These are phyloP conservation scores for Pachymerium ferrugineum DNA, from an alignment of 2,888 invertebrate species.

Conservation along the genomic window DNA sequence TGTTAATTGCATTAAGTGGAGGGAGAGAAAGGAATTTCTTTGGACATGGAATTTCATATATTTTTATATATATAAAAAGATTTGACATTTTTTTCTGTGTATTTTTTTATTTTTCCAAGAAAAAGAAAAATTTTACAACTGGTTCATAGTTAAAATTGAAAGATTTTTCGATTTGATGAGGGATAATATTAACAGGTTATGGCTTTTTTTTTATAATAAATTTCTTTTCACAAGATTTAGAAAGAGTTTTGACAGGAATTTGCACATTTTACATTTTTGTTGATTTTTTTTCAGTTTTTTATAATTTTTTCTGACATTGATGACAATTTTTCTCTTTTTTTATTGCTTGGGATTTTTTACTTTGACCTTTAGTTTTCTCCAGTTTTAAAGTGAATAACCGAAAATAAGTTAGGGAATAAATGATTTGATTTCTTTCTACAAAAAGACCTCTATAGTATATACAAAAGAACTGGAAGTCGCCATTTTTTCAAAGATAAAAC, in stretches of 20 bases:
- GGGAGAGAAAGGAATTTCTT: not conserved
- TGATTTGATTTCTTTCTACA: slow-evolving; percentile 8
- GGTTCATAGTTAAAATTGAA: not conserved
- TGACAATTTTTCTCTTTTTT: not conserved
- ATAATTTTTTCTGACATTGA: too few relatives aligned
- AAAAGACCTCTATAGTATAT: not conserved
- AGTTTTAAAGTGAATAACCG: not conserved
- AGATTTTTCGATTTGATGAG: not conserved
- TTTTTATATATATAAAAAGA: not conserved
- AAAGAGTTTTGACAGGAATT: too few relatives aligned
- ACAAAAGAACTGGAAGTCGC: not conserved
- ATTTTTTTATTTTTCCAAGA: not conserved
- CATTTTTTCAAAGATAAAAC: not conserved
- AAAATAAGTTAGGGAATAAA: not conserved
- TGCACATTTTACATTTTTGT: too few relatives aligned
- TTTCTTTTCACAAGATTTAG: not conserved
- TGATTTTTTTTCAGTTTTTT: too few relatives aligned
- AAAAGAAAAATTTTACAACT: not conserved
- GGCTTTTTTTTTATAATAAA: not conserved
- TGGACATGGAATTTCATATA: not conserved
- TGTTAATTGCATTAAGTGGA: slow-evolving; percentile 23
- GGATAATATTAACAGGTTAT: not conserved
- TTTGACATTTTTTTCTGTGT: slow-evolving; percentile 5
- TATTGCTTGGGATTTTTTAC: not conserved
- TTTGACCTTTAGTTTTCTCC: not conserved